Base-by-base conservation (phyloP, 2,113 vertebrate genomes). In the Charina bottae region DNA sequence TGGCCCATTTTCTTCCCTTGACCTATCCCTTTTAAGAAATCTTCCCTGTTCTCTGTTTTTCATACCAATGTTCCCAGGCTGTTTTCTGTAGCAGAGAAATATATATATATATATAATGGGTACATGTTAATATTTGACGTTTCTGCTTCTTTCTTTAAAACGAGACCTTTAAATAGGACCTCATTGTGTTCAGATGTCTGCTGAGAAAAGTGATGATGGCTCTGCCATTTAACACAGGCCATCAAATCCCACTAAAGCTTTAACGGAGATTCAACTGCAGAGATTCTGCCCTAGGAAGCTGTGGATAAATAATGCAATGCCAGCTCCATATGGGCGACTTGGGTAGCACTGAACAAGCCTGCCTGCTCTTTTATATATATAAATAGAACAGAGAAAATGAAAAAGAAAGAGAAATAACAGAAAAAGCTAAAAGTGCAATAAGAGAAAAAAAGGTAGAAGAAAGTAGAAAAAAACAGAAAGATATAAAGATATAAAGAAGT, bases 261-360 rank as follows among this genome's bases (percentile, higher is more conserved):
- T 92, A 92, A 62, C 26, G 68, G 23, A 23, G 15, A 87, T 83
- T 90, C 93, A 37, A 46, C 15, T n/a, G 90, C 37, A 49, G 53
- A 92, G 49, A 93, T 42, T 93, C 56, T 95, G 86, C 91, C 93
- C 62, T 72, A 91, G 93, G 58, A 94, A 96, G 89, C 46, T 4
- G 28, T 68, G 11, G 33, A 90, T 83, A 93, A 95, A 94, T 94
- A 94, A 72, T 9, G 12, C 37, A 12, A 92, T 87, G 55, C 46
- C 89, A 93, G 2, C 55, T 89, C 91, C 17, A 12, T n/a, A 15
- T 83, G 60, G n/a, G 46, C 0, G 0, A 11, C 10, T 83, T 0
- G 1, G 4, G 42, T 37, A 49, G 60, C 26, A 54, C 33, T 87
- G 28, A 90, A 84, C 7, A 13, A 93, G 91, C 84, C 92, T 78